Base-by-base conservation (phyloP, 2,113 vertebrate species). In the Aythya baeri region DNA sequence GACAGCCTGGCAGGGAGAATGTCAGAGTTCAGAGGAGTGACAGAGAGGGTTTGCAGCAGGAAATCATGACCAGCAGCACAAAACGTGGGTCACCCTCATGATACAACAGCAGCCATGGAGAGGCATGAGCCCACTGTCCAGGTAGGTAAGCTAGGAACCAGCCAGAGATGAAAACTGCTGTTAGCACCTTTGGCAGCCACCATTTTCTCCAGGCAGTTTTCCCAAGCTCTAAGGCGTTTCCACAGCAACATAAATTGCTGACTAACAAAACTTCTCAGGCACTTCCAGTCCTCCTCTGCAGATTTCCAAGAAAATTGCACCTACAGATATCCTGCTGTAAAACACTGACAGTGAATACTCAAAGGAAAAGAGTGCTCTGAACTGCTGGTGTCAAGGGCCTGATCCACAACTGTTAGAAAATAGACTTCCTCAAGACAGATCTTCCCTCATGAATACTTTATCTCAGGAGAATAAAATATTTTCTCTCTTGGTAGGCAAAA, bases 271-370 rank as follows among this genome's bases (percentile, higher is more conserved):
- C 15, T 89, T 62, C 67, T 68, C 78, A 70, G 78, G 46, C 46
- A 26, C 44, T 88, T 77, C 32, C 50, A 91, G 66, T 65, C 70
- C 38, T 86, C 34, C 59, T 58, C 78, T 73, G 26, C 44, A 78
- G 50, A 91, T 84, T 81, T 87, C 65, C 27, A 91, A 80, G 70
- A 91, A 89, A 87, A 93, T 11, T 73, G 31, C 22, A 71, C 44
- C 75, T 54, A 74, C 50, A 89, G 77, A 78, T 74, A 87, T 23
- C 66, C 75, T 77, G 9, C 70, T 87, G 17, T 57, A 38, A 65
- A 89, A 77, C 62, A 65, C 17, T 22, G 21, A 61, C 49, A 55
- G 73, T 9, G 25, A 89, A 72, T 73, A 65, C 65, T 70, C 58
- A 80, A 34, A 68, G 49, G 29, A 68, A 83, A 67, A 82, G 43